A percentile compares a stretch with the other conserved stretches of the same genome.
Evolutionary conservation across 2,797 vertebrate genomes (phyloP).

Genomic region (Meda fulgida): DNA sequence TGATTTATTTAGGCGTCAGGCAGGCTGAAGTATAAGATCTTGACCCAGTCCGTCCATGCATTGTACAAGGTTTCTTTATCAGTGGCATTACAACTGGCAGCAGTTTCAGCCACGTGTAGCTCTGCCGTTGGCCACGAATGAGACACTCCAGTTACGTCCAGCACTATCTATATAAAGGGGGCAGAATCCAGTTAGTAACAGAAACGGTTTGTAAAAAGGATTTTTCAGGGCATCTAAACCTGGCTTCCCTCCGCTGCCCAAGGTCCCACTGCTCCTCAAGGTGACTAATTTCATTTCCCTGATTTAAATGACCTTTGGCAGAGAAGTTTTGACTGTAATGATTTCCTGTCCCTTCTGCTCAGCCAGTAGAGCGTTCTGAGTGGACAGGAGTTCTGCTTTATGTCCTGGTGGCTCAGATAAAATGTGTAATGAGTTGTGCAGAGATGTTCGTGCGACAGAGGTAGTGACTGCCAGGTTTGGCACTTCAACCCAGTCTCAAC

Average conservation of each 20-base stretch:
- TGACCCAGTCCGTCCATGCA: slow-evolving; percentile 18
- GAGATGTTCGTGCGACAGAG: slow-evolving; percentile 30
- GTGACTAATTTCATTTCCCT: slow-evolving; percentile 92
- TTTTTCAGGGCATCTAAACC: slow-evolving; percentile 36
- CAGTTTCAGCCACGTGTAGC: background rate
- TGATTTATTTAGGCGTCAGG: slow-evolving; percentile 26
- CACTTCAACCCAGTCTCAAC: slow-evolving; percentile 28
- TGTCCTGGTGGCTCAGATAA: slow-evolving; percentile 71
- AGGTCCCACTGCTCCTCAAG: slow-evolving; percentile 79
- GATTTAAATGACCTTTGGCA: slow-evolving; percentile 92
- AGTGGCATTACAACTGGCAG: slow-evolving; percentile 13
- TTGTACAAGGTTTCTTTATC: slow-evolving; percentile 25
- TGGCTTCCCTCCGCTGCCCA: slow-evolving; percentile 50
- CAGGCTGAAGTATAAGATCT: slow-evolving; percentile 15
- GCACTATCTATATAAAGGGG: background rate
- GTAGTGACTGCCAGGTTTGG: slow-evolving; percentile 27
- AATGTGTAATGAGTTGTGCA: slow-evolving; percentile 79
- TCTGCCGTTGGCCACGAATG: background rate
- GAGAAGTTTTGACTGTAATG: slow-evolving; percentile 90
- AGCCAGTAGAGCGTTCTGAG: slow-evolving; percentile 76
- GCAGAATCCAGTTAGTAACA: slow-evolving; percentile 8
- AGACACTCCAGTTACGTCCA: background rate
- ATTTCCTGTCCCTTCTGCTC: slow-evolving; percentile 93
- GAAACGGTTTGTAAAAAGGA: background rate
- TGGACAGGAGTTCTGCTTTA: slow-evolving; percentile 73